These are phyloP conservation scores for Eriosoma lanigerum DNA, from an alignment of 1,140 invertebrate genomes.

Conservation along the genomic window DNA sequence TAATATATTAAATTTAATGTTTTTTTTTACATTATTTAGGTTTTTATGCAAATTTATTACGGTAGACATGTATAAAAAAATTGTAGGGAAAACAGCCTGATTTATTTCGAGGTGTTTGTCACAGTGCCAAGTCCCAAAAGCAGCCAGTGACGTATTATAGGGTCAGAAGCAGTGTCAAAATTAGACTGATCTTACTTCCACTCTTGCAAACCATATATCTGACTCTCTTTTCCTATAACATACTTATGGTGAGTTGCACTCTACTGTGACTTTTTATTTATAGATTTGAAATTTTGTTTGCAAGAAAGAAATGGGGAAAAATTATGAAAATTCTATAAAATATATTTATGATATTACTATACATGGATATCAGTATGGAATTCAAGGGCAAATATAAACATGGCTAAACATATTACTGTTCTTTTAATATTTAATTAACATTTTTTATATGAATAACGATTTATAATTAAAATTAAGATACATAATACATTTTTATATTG, in stretches of 20 bases:
- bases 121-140: slow-evolving; percentile 27
- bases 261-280: slow-evolving; percentile 20
- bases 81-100: not conserved
- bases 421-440: no score
- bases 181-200: slow-evolving; percentile 46
- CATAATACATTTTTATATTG: no score
- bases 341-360: slow-evolving; percentile 30
- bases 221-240: slow-evolving; percentile 14
- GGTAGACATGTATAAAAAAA: not conserved
- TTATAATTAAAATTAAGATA: no score
- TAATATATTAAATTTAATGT: not conserved
- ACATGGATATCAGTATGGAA: slow-evolving; percentile 19
- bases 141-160: slow-evolving; percentile 44
- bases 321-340: slow-evolving; percentile 32
- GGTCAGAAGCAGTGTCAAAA: slow-evolving; percentile 50
- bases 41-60: not conserved
- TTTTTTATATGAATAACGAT: no score
- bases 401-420: no score
- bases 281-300: slow-evolving; percentile 34
- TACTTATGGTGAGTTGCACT: slow-evolving; percentile 5
- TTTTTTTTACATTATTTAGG: not conserved
- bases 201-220: slow-evolving; percentile 6
- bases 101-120: slow-evolving; percentile 47
- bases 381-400: slow-evolving; percentile 10
- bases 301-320: slow-evolving; percentile 22